Evolutionary conservation across 1,140 invertebrate species (phyloP).

Genomic region (Delia radicum): DNA sequence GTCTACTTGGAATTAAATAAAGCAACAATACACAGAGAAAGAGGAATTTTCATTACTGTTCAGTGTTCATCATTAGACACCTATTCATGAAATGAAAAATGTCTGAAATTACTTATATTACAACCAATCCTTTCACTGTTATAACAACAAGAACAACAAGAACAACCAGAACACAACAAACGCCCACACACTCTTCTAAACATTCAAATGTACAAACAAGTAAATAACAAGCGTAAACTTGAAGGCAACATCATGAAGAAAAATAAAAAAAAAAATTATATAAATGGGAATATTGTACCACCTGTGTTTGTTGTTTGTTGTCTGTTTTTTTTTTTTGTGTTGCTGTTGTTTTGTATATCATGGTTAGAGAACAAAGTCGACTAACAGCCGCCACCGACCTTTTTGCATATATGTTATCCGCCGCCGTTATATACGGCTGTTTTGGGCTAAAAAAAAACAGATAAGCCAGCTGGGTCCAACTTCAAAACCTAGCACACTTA

Average conservation of each 20-base stretch:
- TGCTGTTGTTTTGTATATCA: background rate
- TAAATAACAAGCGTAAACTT: background rate
- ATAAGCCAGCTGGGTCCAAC: too few species aligned
- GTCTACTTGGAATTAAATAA: background rate
- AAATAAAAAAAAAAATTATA: background rate
- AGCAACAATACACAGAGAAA: background rate
- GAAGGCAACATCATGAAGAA: background rate
- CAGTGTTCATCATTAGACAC: slow-evolving; percentile 11
- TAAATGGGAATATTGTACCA: background rate
- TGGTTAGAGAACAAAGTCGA: too few species aligned
- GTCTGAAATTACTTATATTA: background rate
- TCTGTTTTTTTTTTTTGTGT: background rate
- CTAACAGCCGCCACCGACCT: too few species aligned
- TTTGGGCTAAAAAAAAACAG: too few species aligned
- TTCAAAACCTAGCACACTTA: too few species aligned
- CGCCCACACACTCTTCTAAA: background rate
- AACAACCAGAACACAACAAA: background rate
- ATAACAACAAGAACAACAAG: too few species aligned
- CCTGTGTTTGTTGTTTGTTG: background rate
- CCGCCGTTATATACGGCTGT: too few species aligned
- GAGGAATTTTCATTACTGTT: background rate
- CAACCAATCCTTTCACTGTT: background rate
- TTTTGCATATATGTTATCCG: too few species aligned
- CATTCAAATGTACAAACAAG: background rate
- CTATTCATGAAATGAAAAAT: background rate